These are phyloP conservation scores for Oopsacas minuta DNA, from an alignment of 37 sponge, comb jelly and placozoan genomes.

Conservation along the genomic window DNA sequence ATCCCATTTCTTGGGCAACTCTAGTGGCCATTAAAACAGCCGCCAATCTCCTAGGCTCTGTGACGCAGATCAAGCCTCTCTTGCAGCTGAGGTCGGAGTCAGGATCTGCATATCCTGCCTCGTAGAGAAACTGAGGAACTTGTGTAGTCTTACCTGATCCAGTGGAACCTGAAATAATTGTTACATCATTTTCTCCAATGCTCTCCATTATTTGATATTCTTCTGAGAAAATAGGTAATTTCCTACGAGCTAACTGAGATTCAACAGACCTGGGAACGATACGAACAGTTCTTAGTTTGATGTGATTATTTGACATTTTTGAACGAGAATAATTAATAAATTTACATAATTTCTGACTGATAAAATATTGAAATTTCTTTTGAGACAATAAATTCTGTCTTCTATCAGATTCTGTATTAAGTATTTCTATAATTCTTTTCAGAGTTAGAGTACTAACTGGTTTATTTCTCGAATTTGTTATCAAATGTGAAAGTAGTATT, in stretches of 20 bases:
- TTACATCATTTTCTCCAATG: slow-evolving; percentile 49
- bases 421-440: background rate
- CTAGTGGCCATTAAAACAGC: slow-evolving; percentile 70
- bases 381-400: background rate
- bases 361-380: background rate
- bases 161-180: slow-evolving; percentile 75
- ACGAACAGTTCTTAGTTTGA: background rate
- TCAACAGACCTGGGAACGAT: background rate
- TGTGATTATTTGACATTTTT: background rate
- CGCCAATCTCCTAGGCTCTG: slow-evolving; percentile 88
- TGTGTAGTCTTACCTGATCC: slow-evolving; percentile 96
- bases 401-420: background rate
- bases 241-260: slow-evolving; percentile 45
- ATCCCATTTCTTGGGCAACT: slow-evolving; percentile 66
- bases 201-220: slow-evolving; percentile 76
- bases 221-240: slow-evolving; percentile 71
- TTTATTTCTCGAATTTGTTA: background rate
- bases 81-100: background rate
- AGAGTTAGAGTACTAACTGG: background rate
- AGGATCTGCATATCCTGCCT: slow-evolving; percentile 50
- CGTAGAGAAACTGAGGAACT: slow-evolving; percentile 93
- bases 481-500: background rate
- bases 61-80: slow-evolving; percentile 54
- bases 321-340: background rate
- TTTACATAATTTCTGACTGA: background rate